Evolutionary conservation across 2,797 vertebrate species (phyloP).

Genomic region (Lagodon rhomboides): DNA sequence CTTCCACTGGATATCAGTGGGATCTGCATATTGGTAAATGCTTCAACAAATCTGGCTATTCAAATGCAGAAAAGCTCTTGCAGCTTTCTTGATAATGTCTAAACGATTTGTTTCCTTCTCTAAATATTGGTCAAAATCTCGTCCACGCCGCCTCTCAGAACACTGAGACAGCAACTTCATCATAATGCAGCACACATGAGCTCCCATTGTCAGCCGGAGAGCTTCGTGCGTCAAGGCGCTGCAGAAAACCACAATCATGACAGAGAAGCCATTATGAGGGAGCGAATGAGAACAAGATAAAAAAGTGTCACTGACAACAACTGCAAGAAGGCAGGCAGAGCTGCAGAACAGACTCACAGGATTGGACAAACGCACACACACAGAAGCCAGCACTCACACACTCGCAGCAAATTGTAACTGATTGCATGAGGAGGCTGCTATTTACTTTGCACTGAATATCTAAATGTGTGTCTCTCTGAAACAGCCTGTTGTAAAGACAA

Average conservation of each 20-base stretch:
- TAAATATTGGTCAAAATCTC: slow-evolving; percentile 1
- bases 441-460: slow-evolving; percentile 65
- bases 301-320: slow-evolving; percentile 56
- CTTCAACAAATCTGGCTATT: background rate
- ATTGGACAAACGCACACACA: slow-evolving; percentile 42
- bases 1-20: slow-evolving; percentile 4
- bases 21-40: slow-evolving; percentile 2
- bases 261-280: slow-evolving; percentile 73
- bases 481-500: slow-evolving; percentile 60
- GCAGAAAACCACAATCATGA: slow-evolving; percentile 77
- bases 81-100: background rate
- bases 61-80: background rate
- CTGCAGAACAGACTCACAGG: slow-evolving; percentile 33
- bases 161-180: slow-evolving; percentile 62
- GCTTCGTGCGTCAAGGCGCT: slow-evolving; percentile 65
- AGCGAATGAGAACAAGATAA: slow-evolving; percentile 64
- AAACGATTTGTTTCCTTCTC: background rate
- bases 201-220: slow-evolving; percentile 66
- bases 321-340: slow-evolving; percentile 49
- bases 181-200: slow-evolving; percentile 75
- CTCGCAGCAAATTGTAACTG: slow-evolving; percentile 57
- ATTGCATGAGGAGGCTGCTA: slow-evolving; percentile 51
- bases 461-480: slow-evolving; percentile 48
- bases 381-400: slow-evolving; percentile 26
- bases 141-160: slow-evolving; percentile 29